Evolutionary conservation across 2,113 vertebrate genomes (phyloP), one percentile per base, ranked within the genome.

Genomic region (Ailurus styani): DNA sequence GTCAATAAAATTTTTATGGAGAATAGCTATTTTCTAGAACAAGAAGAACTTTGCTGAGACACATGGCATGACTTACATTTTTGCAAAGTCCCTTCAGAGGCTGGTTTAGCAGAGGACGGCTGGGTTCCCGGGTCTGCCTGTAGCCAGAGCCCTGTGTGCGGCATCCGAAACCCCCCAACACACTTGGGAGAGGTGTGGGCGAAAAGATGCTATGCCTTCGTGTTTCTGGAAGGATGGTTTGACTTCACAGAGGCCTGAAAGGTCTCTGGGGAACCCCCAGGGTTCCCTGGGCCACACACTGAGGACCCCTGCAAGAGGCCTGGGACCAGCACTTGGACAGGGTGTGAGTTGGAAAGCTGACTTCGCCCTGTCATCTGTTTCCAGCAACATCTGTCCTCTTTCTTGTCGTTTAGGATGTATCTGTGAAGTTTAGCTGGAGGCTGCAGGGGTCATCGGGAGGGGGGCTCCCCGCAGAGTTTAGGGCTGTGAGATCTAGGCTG

Each of bases 91-190:
- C 34, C 45, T 42, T 3, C 52, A 9, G 13, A 5, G n/a, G 42
- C 45, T 37, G 55, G 70, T 4, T 2, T 45, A 17, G 14, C 13
- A 5, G 55, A 11, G 15, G 11, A 6, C 5, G 31, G 40, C 57
- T 40, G 75, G 64, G 5, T 62, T 84, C 15, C 5, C 0, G 0
- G 31, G 21, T 45, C 29, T 29, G 70, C 62, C 62, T 34, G 21
- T 1, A 20, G 47, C 13, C 0, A 13, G 14, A 6, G 62, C 14
- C 31, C 4, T 0, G 2, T n/a, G 18, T 6, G 29, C 18, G 5
- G 77, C 40, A 62, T 42, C 79, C 9, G 45, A 12, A 37, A 66
- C 23, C 2, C 64, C 6, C 1, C n/a, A 2, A 34, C 13, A 15
- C 20, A 10, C 40, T 3, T 15, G 68, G 47, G 40, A 6, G 50